Evolutionary conservation across 2,113 vertebrate genomes (phyloP).

Genomic region (Menura novaehollandiae): DNA sequence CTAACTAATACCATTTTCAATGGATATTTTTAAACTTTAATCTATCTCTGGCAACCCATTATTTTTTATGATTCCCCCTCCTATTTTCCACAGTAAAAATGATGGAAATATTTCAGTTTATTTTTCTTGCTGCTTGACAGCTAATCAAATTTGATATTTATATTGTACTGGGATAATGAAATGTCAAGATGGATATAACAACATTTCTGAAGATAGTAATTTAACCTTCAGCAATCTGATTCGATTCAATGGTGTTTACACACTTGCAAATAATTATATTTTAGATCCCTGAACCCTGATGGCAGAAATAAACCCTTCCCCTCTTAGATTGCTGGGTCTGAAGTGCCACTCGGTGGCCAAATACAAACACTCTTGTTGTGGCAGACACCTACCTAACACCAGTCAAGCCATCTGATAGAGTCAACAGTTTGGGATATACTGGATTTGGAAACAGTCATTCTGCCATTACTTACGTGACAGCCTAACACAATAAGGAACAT

Average conservation of each 20-base stretch:
- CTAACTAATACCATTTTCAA: background rate
- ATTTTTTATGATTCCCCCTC: background rate
- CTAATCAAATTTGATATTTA: constrained; percentile 25
- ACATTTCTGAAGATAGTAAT: constrained; percentile 20
- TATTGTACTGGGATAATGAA: constrained; percentile 5
- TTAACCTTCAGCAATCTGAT: constrained; percentile 30
- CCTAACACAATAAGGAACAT: background rate
- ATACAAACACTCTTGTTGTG: background rate
- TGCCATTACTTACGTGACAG: background rate
- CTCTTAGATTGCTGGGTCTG: background rate
- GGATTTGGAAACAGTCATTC: background rate
- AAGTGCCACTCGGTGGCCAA: constrained; percentile 23
- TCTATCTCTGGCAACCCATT: background rate
- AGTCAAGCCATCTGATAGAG: background rate
- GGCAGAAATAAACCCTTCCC: background rate
- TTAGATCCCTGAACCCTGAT: background rate
- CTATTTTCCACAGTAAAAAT: background rate
- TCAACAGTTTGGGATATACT: background rate
- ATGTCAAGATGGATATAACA: constrained; percentile 13
- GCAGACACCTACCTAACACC: background rate
- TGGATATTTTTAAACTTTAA: background rate
- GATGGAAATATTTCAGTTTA: background rate
- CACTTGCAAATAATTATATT: background rate
- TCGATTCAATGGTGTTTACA: background rate
- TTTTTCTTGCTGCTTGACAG: constrained; percentile 8